A percentile compares a stretch with the other conserved stretches of the same genome.
These are phyloP conservation scores for Philaethria dido DNA, from an alignment of 2,888 invertebrate genomes.

Conservation along the genomic window DNA sequence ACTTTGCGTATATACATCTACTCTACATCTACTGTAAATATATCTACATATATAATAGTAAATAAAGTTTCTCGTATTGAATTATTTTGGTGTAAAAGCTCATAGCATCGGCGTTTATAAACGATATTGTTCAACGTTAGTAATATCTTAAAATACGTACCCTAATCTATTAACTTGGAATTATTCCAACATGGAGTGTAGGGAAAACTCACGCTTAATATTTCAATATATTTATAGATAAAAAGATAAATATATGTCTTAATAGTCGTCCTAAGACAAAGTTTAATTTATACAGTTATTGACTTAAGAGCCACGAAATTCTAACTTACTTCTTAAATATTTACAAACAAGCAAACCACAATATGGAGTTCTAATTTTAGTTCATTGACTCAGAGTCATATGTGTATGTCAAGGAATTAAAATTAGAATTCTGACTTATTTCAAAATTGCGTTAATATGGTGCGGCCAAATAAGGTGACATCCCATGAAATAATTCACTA, in stretches of 20 bases:
- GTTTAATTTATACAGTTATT: neutral
- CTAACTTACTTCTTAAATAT: neutral
- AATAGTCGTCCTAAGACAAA: neutral
- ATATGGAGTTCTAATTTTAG: slow-evolving; percentile 11
- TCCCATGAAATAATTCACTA: neutral
- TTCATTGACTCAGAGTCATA: neutral
- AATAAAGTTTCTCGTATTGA: no score
- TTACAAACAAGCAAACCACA: slow-evolving; percentile 11
- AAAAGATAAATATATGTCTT: neutral
- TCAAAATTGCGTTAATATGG: neutral
- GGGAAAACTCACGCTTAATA: neutral
- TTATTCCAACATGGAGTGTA: slow-evolving; percentile 33
- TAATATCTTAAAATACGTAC: slow-evolving; percentile 40
- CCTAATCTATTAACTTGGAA: slow-evolving; percentile 34
- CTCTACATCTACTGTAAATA: no score
- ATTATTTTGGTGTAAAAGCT: neutral
- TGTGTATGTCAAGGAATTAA: neutral
- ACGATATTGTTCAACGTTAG: slow-evolving; percentile 31
- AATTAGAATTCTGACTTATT: neutral
- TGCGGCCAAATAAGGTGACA: neutral
- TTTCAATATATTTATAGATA: neutral
- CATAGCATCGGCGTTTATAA: slow-evolving; percentile 7
- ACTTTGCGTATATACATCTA: no score
- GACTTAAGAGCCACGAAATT: neutral
- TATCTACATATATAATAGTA: no score